A percentile compares a stretch with the other conserved stretches of the same genome.
Conservation (phyloP, 1,140 invertebrate species). For the Hyposmocoma kahamanoa region DNA sequence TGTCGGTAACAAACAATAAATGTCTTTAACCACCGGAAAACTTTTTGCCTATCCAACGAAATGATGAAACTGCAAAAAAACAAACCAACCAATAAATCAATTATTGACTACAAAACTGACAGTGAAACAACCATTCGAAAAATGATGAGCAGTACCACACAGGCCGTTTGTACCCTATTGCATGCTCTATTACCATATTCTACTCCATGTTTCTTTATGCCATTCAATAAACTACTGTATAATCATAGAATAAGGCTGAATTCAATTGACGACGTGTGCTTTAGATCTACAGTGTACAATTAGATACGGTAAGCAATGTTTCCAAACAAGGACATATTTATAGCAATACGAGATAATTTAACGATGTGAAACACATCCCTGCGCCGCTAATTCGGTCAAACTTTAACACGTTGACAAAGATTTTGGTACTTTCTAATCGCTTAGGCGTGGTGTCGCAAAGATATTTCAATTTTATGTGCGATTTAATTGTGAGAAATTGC, state of each 20-base stretch:
- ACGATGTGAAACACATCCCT: conserved; percentile 58
- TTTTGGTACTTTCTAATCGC: conserved; percentile 46
- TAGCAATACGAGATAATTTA: conserved; percentile 64
- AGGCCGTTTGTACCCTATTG: conserved; percentile 30
- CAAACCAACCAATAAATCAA: conserved; percentile 29
- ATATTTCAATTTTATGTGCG: conserved; percentile 59
- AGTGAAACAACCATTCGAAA: conserved; percentile 30
- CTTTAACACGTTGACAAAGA: conserved; percentile 70
- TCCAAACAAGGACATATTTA: conserved; percentile 65
- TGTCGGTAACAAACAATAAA: no score
- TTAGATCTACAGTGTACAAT: background rate
- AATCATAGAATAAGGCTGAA: no score
- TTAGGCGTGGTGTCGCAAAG: conserved; percentile 44
- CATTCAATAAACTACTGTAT: no score
- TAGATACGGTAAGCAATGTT: conserved; percentile 50
- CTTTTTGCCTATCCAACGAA: no score
- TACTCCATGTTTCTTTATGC: no score
- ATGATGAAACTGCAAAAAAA: conserved; percentile 14
- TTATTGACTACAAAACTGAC: conserved; percentile 7
- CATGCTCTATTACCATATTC: conserved; percentile 57
- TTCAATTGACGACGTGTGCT: no score
- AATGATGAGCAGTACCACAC: conserved; percentile 29
- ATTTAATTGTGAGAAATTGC: conserved; percentile 54
- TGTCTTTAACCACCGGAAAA: no score
- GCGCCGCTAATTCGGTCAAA: conserved; percentile 64